phyloP scores from a whole-genome alignment of 2,797 vertebrate genomes.

The Nannoperca obscura region DNA sequence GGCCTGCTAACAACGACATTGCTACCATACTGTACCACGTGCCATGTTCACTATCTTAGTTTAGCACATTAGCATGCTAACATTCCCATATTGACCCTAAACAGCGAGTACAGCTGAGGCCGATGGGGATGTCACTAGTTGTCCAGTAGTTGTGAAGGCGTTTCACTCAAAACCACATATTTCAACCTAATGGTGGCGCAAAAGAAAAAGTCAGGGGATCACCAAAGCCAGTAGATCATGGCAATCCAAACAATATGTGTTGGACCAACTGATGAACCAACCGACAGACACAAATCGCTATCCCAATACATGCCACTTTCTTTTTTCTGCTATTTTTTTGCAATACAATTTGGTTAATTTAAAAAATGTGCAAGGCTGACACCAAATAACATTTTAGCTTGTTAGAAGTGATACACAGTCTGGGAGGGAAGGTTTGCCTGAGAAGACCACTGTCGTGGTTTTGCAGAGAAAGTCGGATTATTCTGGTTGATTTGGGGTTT shows the following conservation, averaged over 20 bases:
- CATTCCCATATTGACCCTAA: not conserved
- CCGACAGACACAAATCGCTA: no score
- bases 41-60: not conserved
- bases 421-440: not conserved
- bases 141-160: not conserved
- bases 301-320: not conserved
- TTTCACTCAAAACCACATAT: not conserved
- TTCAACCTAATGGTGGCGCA: not conserved
- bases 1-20: not conserved
- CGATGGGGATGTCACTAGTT: not conserved
- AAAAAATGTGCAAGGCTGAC: not conserved
- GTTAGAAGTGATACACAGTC: not conserved
- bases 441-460: not conserved
- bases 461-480: slow-evolving; percentile 16
- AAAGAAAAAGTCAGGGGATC: not conserved
- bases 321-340: not conserved
- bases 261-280: not conserved
- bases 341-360: not conserved
- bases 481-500: slow-evolving; percentile 17
- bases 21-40: no score
- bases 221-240: not conserved
- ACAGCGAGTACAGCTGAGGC: not conserved
- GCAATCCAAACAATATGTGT: not conserved
- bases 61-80: not conserved
- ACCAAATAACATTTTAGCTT: not conserved